Conservation (phyloP, 2,797 vertebrate genomes). For the Gymnothorax reevesii region DNA sequence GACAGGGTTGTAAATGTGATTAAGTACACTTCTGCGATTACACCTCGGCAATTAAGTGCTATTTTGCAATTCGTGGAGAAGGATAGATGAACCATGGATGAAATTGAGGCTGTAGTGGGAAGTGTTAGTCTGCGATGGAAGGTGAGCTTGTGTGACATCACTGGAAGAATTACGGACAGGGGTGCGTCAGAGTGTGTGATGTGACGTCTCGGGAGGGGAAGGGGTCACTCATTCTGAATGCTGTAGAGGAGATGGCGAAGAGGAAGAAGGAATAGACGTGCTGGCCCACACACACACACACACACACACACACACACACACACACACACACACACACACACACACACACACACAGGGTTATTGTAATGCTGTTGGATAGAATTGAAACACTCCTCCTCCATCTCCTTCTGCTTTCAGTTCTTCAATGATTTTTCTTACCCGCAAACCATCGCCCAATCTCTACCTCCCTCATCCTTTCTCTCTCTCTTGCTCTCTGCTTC, state of each 20-base stretch:
- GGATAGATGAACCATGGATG: neutral
- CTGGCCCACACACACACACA: neutral
- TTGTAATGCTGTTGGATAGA: slow-evolving; percentile 46
- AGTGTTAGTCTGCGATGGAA: neutral
- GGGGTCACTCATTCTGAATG: neutral
- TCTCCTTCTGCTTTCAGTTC: slow-evolving; percentile 50
- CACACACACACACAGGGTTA: slow-evolving; percentile 43
- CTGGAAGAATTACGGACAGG: neutral
- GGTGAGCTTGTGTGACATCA: neutral
- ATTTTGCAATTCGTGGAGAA: neutral
- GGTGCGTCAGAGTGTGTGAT: neutral
- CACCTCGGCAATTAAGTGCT: neutral
- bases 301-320: neutral
- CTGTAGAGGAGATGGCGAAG: neutral
- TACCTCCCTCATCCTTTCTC: slow-evolving; percentile 44
- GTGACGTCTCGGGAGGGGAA: neutral
- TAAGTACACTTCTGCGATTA: neutral
- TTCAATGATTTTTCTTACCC: slow-evolving; percentile 46
- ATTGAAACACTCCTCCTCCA: slow-evolving; percentile 61
- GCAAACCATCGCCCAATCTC: slow-evolving; percentile 47
- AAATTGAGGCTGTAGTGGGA: neutral
- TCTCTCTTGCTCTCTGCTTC: slow-evolving; percentile 59
- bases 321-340: slow-evolving; percentile 33
- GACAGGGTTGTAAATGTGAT: neutral
- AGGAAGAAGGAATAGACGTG: neutral